Evolutionary conservation across 2,888 invertebrate species (phyloP).

Genomic region (Thecophora atra): DNA sequence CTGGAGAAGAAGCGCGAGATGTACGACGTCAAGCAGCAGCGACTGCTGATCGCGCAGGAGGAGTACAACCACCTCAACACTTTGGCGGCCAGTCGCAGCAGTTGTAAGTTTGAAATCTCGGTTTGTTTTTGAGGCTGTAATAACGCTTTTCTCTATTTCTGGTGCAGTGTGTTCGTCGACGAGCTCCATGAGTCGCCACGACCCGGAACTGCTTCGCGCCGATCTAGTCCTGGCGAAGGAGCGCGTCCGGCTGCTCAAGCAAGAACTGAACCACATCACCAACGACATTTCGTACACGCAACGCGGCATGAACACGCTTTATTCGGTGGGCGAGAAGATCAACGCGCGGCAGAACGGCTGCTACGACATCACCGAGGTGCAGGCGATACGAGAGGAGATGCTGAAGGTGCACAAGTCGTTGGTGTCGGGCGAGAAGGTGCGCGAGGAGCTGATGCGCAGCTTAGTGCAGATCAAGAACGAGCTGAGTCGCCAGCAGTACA

Average conservation of each 20-base stretch:
- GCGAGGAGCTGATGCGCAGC: slow-evolving; percentile 93
- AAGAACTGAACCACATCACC: slow-evolving; percentile 89
- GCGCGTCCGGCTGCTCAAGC: slow-evolving; percentile 86
- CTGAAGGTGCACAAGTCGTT: slow-evolving; percentile 92
- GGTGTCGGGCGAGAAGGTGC: slow-evolving; percentile 91
- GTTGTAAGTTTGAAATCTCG: slow-evolving; percentile 75
- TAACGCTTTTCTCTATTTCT: not conserved
- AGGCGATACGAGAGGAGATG: slow-evolving; percentile 94
- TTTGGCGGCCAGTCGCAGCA: slow-evolving; percentile 88
- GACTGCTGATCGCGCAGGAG: slow-evolving; percentile 91
- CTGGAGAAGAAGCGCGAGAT: slow-evolving; percentile 97
- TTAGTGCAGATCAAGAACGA: slow-evolving; percentile 94
- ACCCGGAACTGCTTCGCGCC: slow-evolving; percentile 91
- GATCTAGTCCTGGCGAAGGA: slow-evolving; percentile 91
- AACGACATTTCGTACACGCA: slow-evolving; percentile 92
- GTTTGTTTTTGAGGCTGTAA: not conserved
- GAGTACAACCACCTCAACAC: slow-evolving; percentile 95
- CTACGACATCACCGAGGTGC: slow-evolving; percentile 93
- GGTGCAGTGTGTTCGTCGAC: slow-evolving; percentile 80
- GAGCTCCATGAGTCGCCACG: slow-evolving; percentile 90
- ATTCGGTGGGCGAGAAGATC: slow-evolving; percentile 76
- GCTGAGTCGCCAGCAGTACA: slow-evolving; percentile 84
- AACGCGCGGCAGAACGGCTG: slow-evolving; percentile 84
- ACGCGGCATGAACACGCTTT: slow-evolving; percentile 89
- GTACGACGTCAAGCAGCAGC: slow-evolving; percentile 93